These are phyloP conservation scores for Scelioninae gen. 1 DNA, from an alignment of 2,888 invertebrate species.

Conservation along the genomic window DNA sequence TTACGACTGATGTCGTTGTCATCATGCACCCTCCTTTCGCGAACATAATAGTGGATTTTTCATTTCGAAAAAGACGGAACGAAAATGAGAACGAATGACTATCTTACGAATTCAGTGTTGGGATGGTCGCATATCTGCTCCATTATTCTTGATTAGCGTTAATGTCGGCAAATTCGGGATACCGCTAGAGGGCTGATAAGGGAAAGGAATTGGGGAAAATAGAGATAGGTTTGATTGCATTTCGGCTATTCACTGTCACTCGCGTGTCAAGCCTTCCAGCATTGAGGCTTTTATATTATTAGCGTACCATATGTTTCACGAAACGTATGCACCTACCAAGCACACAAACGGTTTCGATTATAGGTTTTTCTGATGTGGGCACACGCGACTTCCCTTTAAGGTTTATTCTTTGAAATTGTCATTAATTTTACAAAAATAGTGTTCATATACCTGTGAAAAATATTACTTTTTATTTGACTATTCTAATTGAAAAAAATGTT, in stretches of 20 bases:
- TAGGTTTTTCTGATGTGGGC: slow-evolving; percentile 34
- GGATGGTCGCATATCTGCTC: slow-evolving; percentile 30
- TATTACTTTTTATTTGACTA: neutral
- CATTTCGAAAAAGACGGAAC: slow-evolving; percentile 35
- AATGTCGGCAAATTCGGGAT: slow-evolving; percentile 61
- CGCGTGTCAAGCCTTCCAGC: slow-evolving; percentile 41
- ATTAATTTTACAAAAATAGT: slow-evolving; percentile 26
- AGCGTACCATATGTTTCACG: slow-evolving; percentile 15
- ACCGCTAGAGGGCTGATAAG: slow-evolving; percentile 13
- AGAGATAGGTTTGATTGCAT: slow-evolving; percentile 52
- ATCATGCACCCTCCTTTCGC: slow-evolving; percentile 19
- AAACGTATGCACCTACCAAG: slow-evolving; percentile 33
- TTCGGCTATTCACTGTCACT: slow-evolving; percentile 55
- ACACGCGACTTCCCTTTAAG: slow-evolving; percentile 13
- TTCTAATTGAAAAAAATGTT: too few relatives aligned
- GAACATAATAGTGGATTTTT: slow-evolving; percentile 44
- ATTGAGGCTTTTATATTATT: slow-evolving; percentile 36
- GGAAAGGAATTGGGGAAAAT: slow-evolving; percentile 1
- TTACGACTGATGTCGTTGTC: slow-evolving; percentile 35
- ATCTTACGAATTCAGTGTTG: slow-evolving; percentile 23
- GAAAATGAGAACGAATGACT: slow-evolving; percentile 69
- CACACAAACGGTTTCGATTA: slow-evolving; percentile 46
- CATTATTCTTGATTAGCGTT: slow-evolving; percentile 71
- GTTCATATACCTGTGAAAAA: neutral
- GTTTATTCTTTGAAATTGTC: slow-evolving; percentile 12